Conservation (phyloP, 92 coral and sea anemone species). For the Zoanthus solanderi region DNA sequence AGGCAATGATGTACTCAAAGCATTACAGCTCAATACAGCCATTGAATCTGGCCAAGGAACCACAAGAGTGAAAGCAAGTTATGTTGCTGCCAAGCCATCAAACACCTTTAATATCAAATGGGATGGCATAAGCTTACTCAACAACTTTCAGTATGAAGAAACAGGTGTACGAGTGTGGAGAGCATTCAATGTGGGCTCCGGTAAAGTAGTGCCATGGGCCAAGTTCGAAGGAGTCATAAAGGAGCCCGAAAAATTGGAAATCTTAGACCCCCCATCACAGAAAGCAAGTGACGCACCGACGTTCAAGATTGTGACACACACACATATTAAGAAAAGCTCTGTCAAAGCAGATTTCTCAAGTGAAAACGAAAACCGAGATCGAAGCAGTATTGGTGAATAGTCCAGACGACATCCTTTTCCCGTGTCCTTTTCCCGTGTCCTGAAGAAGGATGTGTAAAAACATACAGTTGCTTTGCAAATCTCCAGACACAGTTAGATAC, state of each 20-base stretch:
- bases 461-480: slow-evolving; percentile 10
- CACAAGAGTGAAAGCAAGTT: slow-evolving; percentile 32
- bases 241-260: slow-evolving; percentile 1
- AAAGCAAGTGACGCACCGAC: no score
- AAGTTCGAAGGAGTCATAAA: slow-evolving; percentile 38
- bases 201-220: background rate
- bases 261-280: no score
- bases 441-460: slow-evolving; percentile 36
- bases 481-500: slow-evolving; percentile 17
- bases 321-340: background rate
- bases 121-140: slow-evolving; percentile 38
- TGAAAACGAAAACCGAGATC: background rate
- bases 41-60: slow-evolving; percentile 33
- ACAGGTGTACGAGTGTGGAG: slow-evolving; percentile 8
- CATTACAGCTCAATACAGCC: slow-evolving; percentile 49
- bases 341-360: slow-evolving; percentile 25
- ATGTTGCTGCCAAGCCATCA: no score
- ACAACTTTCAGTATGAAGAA: background rate
- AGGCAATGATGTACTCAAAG: slow-evolving; percentile 21
- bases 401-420: background rate
- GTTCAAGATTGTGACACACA: no score
- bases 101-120: background rate
- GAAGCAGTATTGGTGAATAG: no score
- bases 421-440: slow-evolving; percentile 33
- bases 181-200: slow-evolving; percentile 40